These are phyloP conservation scores for Margarornis squamiger DNA, from an alignment of 2,797 vertebrate species.

Conservation along the genomic window DNA sequence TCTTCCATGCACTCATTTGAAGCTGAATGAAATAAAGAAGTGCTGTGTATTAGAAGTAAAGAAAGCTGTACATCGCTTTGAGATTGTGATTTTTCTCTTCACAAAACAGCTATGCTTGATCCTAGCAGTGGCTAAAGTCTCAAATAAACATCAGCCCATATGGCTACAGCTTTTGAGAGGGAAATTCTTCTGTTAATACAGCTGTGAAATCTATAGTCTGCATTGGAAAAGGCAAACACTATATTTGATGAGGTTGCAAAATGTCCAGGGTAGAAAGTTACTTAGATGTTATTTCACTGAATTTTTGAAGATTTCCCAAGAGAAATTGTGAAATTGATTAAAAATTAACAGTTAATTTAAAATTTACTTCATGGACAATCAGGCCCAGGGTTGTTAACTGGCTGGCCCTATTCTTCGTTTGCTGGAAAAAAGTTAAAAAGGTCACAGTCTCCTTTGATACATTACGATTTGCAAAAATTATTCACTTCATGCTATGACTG, in stretches of 20 bases:
- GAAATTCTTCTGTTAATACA: neutral
- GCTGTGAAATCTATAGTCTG: neutral
- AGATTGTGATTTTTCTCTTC: neutral
- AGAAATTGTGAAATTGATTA: neutral
- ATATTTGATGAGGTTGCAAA: neutral
- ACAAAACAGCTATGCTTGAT: neutral
- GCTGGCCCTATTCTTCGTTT: neutral
- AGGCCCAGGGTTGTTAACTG: neutral
- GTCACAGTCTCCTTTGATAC: neutral
- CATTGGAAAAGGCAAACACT: neutral
- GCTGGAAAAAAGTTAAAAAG: slow-evolving; percentile 1
- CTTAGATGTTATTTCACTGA: neutral
- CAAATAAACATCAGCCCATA: neutral
- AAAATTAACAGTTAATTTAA: slow-evolving; percentile 16
- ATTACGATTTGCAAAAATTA: neutral
- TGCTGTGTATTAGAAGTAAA: neutral
- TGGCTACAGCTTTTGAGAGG: neutral
- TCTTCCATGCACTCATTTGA: neutral
- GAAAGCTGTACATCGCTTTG: neutral
- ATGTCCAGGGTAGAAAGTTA: neutral
- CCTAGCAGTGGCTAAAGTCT: neutral
- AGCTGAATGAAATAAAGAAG: neutral
- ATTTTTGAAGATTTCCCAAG: slow-evolving; percentile 3
- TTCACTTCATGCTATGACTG: neutral
- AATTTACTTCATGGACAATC: neutral